These are phyloP conservation scores for Crenichthys baileyi DNA, from an alignment of 2,797 vertebrate species.

Conservation along the genomic window DNA sequence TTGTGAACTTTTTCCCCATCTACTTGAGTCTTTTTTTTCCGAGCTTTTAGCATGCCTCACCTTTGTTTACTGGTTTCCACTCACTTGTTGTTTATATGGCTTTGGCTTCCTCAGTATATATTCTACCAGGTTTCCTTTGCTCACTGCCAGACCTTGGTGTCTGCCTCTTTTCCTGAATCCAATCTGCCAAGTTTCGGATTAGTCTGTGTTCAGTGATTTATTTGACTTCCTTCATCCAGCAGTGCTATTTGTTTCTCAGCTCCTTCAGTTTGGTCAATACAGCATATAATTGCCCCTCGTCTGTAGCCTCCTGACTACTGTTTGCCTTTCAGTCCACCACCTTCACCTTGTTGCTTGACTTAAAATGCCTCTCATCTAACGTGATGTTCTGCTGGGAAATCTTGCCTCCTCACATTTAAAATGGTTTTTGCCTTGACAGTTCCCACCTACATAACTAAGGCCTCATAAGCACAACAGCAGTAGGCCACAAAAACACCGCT, in stretches of 20 bases:
- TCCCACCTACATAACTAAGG: neutral
- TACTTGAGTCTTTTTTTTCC: neutral
- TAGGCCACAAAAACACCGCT: neutral
- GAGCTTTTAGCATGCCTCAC: neutral
- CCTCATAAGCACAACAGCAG: neutral
- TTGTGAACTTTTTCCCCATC: constrained; percentile 1
- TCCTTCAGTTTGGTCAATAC: neutral
- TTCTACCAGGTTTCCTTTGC: constrained; percentile 6
- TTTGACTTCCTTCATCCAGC: neutral
- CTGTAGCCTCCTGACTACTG: neutral
- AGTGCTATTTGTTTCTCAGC: neutral
- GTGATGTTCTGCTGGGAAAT: neutral
- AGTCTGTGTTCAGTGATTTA: neutral
- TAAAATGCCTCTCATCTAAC: neutral
- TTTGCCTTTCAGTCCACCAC: neutral
- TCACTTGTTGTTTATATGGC: constrained; percentile 6
- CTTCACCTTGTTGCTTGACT: neutral
- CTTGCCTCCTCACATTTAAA: neutral
- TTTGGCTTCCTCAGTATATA: neutral
- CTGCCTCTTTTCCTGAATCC: constrained; percentile 6
- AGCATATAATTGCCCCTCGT: neutral
- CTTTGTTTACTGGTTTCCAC: constrained; percentile 4
- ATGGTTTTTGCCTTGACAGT: neutral
- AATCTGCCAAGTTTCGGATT: constrained; percentile 1
- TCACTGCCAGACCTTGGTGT: constrained; percentile 3